These are phyloP conservation scores for Apoderus coryli DNA, from an alignment of 2,888 invertebrate species.

Conservation along the genomic window DNA sequence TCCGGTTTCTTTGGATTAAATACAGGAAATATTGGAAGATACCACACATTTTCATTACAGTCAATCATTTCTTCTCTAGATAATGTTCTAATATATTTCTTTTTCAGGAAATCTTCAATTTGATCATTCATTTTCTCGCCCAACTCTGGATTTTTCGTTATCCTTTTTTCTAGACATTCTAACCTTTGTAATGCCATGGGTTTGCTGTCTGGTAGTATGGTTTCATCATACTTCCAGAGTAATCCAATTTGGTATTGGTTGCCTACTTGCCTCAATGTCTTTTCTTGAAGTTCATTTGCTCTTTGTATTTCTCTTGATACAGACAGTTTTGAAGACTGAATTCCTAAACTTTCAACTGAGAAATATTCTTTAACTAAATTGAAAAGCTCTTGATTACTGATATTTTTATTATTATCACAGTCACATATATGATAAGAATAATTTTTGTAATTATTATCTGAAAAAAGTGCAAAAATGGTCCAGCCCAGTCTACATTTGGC, in stretches of 20 bases:
- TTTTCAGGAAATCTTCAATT: conserved; percentile 14
- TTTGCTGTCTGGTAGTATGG: conserved; percentile 17
- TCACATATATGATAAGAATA: conserved; percentile 3
- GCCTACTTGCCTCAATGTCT: conserved; percentile 4
- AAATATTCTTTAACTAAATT: conserved; percentile 10
- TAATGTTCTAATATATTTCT: conserved; percentile 15
- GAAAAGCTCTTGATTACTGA: conserved; percentile 5
- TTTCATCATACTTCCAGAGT: conserved; percentile 17
- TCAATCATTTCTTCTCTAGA: conserved; percentile 11
- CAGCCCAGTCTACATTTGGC: conserved; percentile 16
- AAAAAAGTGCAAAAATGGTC: conserved; percentile 8
- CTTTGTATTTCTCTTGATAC: conserved; percentile 7
- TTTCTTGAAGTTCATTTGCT: conserved; percentile 5
- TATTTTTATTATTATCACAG: conserved; percentile 1
- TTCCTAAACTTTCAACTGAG: conserved; percentile 12
- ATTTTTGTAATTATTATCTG: too few relatives aligned
- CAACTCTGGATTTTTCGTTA: conserved; percentile 11
- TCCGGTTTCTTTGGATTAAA: conserved; percentile 21
- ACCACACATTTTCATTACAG: conserved; percentile 17
- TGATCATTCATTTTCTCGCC: conserved; percentile 12
- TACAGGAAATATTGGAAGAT: conserved; percentile 21
- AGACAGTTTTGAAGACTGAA: background rate
- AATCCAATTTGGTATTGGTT: conserved; percentile 13
- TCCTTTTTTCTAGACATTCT: conserved; percentile 15
- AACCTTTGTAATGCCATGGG: conserved; percentile 13